phyloP scores from a whole-genome alignment of 1,140 invertebrate genomes.

The Drosophila saltans region DNA sequence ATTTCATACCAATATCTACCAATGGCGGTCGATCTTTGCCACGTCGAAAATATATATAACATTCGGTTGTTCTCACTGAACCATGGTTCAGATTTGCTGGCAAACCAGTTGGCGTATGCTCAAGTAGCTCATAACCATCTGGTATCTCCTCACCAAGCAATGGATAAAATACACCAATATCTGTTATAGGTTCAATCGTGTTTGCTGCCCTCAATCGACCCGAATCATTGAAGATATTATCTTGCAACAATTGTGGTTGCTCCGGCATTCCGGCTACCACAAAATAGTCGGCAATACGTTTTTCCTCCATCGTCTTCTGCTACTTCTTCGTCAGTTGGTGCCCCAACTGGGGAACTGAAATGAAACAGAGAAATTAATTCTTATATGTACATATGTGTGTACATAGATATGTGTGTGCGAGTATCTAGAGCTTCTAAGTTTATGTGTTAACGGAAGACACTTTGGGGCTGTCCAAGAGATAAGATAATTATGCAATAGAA shows the following conservation, averaged over 20 bases:
- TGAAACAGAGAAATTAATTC: background rate
- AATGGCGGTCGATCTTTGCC: constrained; percentile 97
- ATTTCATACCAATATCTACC: constrained; percentile 95
- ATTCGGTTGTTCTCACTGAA: constrained; percentile 95
- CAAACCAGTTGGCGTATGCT: constrained; percentile 92
- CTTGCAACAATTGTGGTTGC: constrained; percentile 90
- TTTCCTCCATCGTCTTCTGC: constrained; percentile 88
- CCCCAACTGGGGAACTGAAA: background rate
- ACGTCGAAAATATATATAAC: constrained; percentile 95
- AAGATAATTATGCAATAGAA: constrained; percentile 8
- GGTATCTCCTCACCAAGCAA: constrained; percentile 93
- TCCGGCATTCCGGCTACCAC: constrained; percentile 97
- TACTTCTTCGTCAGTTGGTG: background rate
- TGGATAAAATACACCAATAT: constrained; percentile 95
- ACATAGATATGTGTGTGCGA: background rate
- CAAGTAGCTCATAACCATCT: constrained; percentile 91
- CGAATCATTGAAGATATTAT: constrained; percentile 91
- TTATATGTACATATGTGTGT: background rate
- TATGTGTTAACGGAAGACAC: constrained; percentile 1
- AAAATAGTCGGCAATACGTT: constrained; percentile 96
- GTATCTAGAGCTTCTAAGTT: background rate
- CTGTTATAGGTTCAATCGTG: constrained; percentile 94
- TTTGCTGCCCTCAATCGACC: constrained; percentile 89
- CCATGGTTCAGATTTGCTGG: constrained; percentile 98
- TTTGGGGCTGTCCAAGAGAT: background rate